A percentile compares a stretch with the other conserved stretches of the same genome.
phyloP scores from a whole-genome alignment of 2,888 invertebrate species.

The Maniola hyperantus region DNA sequence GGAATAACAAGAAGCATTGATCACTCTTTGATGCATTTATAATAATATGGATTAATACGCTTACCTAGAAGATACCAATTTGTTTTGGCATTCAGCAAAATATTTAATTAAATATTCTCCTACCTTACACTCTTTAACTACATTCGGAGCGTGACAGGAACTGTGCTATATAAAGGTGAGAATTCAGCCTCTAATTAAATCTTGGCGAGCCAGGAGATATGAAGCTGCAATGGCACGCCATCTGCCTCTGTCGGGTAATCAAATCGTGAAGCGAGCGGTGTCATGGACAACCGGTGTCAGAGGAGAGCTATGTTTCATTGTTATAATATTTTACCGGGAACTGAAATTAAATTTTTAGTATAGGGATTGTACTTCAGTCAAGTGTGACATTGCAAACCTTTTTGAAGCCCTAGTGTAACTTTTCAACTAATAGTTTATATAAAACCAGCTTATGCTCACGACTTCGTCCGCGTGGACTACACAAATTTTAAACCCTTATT shows the following conservation, averaged over 20 bases:
- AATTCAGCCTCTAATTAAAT: conserved; percentile 34
- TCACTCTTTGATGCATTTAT: too few species aligned
- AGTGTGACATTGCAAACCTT: background rate
- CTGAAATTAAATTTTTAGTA: conserved; percentile 10
- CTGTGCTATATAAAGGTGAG: conserved; percentile 10
- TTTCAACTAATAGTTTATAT: too few species aligned
- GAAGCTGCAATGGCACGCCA: conserved; percentile 32
- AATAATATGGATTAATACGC: too few species aligned
- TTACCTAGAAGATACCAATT: too few species aligned
- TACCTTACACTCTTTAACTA: background rate
- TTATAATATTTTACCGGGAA: conserved; percentile 9
- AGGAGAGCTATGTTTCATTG: conserved; percentile 14
- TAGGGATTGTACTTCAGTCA: background rate
- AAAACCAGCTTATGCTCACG: too few species aligned
- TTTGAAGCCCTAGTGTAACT: too few species aligned
- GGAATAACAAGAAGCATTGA: too few species aligned
- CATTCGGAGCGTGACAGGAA: background rate
- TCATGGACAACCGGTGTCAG: conserved; percentile 19
- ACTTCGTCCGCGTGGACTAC: too few species aligned
- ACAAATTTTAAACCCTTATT: too few species aligned
- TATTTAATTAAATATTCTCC: background rate
- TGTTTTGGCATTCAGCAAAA: background rate
- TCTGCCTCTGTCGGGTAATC: conserved; percentile 31
- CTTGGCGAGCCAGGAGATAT: conserved; percentile 37
- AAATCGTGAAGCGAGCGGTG: conserved; percentile 20